Evolutionary conservation across 2,888 invertebrate species (phyloP).

Genomic region (Pseudococcus longispinus): DNA sequence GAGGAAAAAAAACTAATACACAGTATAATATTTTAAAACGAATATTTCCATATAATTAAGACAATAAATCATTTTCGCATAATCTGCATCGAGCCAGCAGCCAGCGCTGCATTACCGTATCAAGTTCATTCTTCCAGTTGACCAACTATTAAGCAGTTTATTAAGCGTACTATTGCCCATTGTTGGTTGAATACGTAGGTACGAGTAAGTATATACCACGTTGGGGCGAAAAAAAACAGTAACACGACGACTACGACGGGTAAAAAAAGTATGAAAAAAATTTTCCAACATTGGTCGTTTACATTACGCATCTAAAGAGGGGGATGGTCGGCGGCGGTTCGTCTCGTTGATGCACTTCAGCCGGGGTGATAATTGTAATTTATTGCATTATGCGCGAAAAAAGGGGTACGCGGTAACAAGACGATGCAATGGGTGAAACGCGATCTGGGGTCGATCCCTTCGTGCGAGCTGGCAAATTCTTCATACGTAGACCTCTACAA

Average conservation of each 20-base stretch:
- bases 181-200: background rate
- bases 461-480: background rate
- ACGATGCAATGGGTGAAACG: slow-evolving; percentile 48
- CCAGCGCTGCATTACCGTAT: background rate
- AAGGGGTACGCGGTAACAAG: slow-evolving; percentile 46
- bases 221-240: background rate
- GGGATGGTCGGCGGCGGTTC: background rate
- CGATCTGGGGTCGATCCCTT: slow-evolving; percentile 33
- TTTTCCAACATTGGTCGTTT: background rate
- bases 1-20: background rate
- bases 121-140: slow-evolving; percentile 52
- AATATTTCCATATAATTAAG: slow-evolving; percentile 54
- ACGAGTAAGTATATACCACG: too few species aligned
- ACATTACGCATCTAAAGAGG: background rate
- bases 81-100: slow-evolving; percentile 26
- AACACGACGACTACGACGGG: background rate
- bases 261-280: background rate
- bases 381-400: slow-evolving; percentile 52
- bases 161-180: slow-evolving; percentile 33
- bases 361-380: slow-evolving; percentile 54
- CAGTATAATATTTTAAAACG: slow-evolving; percentile 45
- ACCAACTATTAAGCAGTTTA: slow-evolving; percentile 53
- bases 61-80: slow-evolving; percentile 50
- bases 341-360: slow-evolving; percentile 51
- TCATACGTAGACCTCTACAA: background rate